Conservation (phyloP, 2,113 vertebrate genomes). For the Enhydra lutris region DNA sequence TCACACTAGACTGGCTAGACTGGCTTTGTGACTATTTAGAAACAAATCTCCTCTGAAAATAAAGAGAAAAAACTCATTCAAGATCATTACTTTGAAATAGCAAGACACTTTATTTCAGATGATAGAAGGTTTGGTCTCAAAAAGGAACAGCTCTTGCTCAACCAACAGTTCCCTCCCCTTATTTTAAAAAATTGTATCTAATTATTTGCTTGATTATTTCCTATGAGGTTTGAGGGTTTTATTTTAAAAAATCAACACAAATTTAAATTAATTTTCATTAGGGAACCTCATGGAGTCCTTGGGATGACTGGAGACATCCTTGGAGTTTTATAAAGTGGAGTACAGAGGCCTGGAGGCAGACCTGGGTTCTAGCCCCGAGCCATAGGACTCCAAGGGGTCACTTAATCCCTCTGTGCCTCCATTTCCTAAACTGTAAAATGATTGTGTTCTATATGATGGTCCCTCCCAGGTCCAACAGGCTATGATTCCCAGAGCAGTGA, state of each 20-base stretch:
- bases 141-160: conserved; percentile 40
- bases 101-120: conserved; percentile 76
- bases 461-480: background rate
- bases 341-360: background rate
- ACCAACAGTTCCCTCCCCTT: conserved; percentile 47
- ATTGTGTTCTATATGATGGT: background rate
- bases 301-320: conserved; percentile 33
- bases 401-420: background rate
- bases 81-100: conserved; percentile 75
- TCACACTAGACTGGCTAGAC: conserved; percentile 71
- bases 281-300: conserved; percentile 54
- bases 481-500: background rate
- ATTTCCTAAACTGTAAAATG: conserved; percentile 6
- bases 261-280: conserved; percentile 55
- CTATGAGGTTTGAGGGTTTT: background rate
- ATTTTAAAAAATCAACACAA: conserved; percentile 42
- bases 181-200: background rate
- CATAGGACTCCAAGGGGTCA: background rate
- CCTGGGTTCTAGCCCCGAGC: background rate
- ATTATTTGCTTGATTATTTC: conserved; percentile 50
- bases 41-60: conserved; percentile 75
- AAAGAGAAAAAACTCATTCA: conserved; percentile 69
- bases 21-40: conserved; percentile 78
- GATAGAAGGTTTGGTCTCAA: conserved; percentile 63
- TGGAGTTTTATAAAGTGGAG: conserved; percentile 6